Evolutionary conservation across 2,888 invertebrate species (phyloP).

Genomic region (Crematogaster levior): DNA sequence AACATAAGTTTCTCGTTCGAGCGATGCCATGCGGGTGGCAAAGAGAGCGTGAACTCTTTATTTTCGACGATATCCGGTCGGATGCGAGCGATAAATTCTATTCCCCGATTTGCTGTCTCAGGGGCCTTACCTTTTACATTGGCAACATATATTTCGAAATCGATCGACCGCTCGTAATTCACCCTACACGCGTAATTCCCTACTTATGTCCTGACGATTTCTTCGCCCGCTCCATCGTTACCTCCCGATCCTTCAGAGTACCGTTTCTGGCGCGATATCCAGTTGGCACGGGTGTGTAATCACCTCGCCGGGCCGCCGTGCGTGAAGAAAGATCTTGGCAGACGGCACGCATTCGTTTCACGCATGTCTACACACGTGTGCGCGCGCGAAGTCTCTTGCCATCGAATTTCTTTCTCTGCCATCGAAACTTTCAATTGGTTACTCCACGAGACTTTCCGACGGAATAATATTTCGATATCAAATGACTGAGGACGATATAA

Average conservation of each 20-base stretch:
- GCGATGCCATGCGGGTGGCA: constrained; percentile 33
- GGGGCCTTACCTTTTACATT: constrained; percentile 43
- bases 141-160: constrained; percentile 51
- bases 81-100: constrained; percentile 62
- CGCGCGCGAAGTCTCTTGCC: background rate
- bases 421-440: constrained; percentile 26
- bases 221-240: constrained; percentile 62
- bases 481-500: background rate
- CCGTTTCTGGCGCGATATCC: constrained; percentile 79
- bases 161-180: constrained; percentile 66
- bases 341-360: constrained; percentile 72
- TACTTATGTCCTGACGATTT: constrained; percentile 71
- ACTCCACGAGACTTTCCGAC: background rate
- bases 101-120: constrained; percentile 41
- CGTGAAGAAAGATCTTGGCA: constrained; percentile 79
- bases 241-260: constrained; percentile 15
- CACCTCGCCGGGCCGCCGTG: constrained; percentile 78
- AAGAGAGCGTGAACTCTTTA: constrained; percentile 56
- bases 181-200: constrained; percentile 73
- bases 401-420: no score
- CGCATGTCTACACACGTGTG: constrained; percentile 58
- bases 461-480: background rate
- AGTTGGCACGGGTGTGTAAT: constrained; percentile 81
- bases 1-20: constrained; percentile 32
- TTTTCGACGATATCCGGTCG: constrained; percentile 55